Evolutionary conservation across 1,140 invertebrate genomes (phyloP), one percentile per base, ranked within the genome.

Genomic region (Cepaea nemoralis): DNA sequence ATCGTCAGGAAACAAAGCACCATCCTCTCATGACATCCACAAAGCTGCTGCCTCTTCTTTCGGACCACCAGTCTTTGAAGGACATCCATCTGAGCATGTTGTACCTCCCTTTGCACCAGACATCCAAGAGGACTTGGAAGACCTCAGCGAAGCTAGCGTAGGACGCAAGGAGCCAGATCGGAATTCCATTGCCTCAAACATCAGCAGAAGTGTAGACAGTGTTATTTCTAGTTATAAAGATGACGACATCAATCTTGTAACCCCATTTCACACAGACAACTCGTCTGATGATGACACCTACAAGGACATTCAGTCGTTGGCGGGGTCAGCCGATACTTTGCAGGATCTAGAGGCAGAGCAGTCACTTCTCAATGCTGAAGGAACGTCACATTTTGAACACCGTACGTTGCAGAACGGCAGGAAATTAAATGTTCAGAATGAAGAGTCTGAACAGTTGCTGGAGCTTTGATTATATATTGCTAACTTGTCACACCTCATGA

Each of bases 221-320:
- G 19, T 22, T 39, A 40, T 70, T 40, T 70, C 40, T 3, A 40
- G 14, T 70, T 70, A 70, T 19, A 37, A 39, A 5, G 69, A 42
- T 39, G 69, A 70, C 24, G 40, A 42, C 24, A 70, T 22, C 3
- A 70, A 70, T 22, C 69, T 70, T 70, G 69, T 70, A 10, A 70
- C 69, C 39, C 69, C 69, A 40, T 70, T 70, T 40, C 16, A 24
- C 5, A 42, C 40, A 40, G 69, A 70, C 3, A 22, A 39, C 40
- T 39, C 35, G 1, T 70, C 69, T 6, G 69, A 70, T 70, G 69
- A 70, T 19, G 69, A 70, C 40, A 70, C 69, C 1, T 70, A 70
- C 27, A 40, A 39, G 6, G 37, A 70, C n/a, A 70, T 70, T 3
- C 1, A 40, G 19, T 70, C 69, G 0, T 40, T 70, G 37, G 5